These are phyloP conservation scores for Nomia melanderi DNA, from an alignment of 1,140 invertebrate species.

Conservation along the genomic window DNA sequence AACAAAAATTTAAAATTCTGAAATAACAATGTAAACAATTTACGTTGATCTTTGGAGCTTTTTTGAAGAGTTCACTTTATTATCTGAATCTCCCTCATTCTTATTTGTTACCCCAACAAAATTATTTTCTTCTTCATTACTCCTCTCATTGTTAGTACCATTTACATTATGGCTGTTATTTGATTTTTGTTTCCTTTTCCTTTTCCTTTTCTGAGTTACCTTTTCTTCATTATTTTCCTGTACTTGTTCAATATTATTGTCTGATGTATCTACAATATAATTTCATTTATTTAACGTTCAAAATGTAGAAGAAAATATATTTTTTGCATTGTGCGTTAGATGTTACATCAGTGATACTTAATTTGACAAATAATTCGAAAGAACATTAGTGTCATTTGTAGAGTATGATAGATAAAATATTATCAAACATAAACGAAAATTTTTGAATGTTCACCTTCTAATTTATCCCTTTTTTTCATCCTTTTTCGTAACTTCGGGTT, in stretches of 20 bases:
- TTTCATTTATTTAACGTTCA: background rate
- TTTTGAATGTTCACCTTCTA: slow-evolving; percentile 12
- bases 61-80: background rate
- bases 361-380: background rate
- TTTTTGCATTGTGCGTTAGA: background rate
- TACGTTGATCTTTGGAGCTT: slow-evolving; percentile 3
- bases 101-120: background rate
- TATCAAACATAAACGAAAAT: background rate
- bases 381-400: background rate
- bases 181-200: slow-evolving; percentile 11
- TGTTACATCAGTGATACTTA: background rate
- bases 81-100: background rate
- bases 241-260: background rate
- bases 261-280: background rate
- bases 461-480: slow-evolving; percentile 21
- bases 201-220: slow-evolving; percentile 14
- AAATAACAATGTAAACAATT: background rate
- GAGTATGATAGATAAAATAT: background rate
- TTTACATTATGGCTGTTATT: background rate
- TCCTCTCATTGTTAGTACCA: background rate
- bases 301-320: background rate
- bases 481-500: slow-evolving; percentile 30
- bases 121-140: slow-evolving; percentile 9
- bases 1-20: background rate
- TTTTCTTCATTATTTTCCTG: background rate